These are phyloP conservation scores for Rhea americana DNA, from an alignment of 2,113 vertebrate genomes.

Conservation along the genomic window DNA sequence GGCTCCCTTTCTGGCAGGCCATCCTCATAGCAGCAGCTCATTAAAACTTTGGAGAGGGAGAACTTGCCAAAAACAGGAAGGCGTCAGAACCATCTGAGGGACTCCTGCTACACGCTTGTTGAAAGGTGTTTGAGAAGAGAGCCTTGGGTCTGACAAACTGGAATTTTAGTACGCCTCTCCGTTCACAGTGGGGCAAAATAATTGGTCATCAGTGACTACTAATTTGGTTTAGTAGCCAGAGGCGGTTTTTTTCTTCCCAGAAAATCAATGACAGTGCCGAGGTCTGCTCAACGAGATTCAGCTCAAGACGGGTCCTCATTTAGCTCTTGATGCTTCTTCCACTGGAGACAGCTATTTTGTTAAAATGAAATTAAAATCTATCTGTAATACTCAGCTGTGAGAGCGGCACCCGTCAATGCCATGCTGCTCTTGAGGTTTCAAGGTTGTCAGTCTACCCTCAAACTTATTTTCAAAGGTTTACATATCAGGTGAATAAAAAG, in stretches of 20 bases:
- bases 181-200: conserved; percentile 82
- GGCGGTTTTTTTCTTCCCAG: conserved; percentile 82
- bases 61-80: conserved; percentile 73
- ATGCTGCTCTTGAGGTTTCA: conserved; percentile 45
- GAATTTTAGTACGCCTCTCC: conserved; percentile 77
- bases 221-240: conserved; percentile 87
- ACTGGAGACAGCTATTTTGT: conserved; percentile 83
- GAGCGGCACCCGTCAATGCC: conserved; percentile 35
- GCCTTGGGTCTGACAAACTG: conserved; percentile 84
- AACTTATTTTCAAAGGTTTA: conserved; percentile 61
- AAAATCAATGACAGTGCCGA: conserved; percentile 83
- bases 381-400: conserved; percentile 32
- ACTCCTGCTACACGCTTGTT: conserved; percentile 71
- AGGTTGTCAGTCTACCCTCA: conserved; percentile 52
- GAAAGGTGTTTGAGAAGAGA: conserved; percentile 81
- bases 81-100: conserved; percentile 74
- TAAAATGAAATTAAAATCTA: conserved; percentile 83
- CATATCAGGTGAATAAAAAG: not conserved
- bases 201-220: conserved; percentile 89
- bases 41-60: conserved; percentile 82
- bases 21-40: conserved; percentile 76
- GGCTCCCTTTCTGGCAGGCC: conserved; percentile 70
- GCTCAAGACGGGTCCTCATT: conserved; percentile 74
- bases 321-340: conserved; percentile 76
- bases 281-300: conserved; percentile 74